Percentiles rank a stretch among this genome's conserved stretches.
Evolutionary conservation across 1,140 invertebrate species (phyloP).

Genomic region (Lordiphosa clarofinis): DNA sequence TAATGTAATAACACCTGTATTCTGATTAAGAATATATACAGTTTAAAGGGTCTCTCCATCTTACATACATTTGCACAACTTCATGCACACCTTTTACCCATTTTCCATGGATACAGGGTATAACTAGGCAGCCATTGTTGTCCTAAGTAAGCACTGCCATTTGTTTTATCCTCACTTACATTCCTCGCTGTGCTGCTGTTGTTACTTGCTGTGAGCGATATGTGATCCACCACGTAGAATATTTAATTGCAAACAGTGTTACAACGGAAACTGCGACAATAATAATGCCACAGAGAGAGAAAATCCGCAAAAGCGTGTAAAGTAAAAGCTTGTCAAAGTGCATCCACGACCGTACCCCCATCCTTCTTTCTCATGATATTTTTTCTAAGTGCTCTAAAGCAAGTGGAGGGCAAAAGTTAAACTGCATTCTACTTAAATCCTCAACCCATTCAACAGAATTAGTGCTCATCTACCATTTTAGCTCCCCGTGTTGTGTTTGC

Average conservation of each 20-base stretch:
- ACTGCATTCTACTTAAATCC: conserved; percentile 37
- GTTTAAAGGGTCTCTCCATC: too few species aligned
- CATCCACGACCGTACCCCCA: not conserved
- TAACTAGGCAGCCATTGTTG: too few species aligned
- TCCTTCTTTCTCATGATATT: conserved; percentile 38
- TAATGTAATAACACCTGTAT: too few species aligned
- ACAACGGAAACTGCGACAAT: conserved; percentile 16
- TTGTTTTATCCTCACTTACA: conserved; percentile 28
- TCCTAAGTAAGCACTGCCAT: conserved; percentile 59
- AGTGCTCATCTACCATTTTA: conserved; percentile 5
- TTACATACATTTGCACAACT: too few species aligned
- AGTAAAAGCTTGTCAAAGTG: conserved; percentile 44
- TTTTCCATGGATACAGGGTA: too few species aligned
- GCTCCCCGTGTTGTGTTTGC: conserved; percentile 15
- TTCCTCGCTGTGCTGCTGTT: conserved; percentile 2
- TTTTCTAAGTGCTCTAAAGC: conserved; percentile 53
- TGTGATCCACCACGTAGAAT: conserved; percentile 47
- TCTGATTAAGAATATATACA: too few species aligned
- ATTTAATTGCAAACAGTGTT: conserved; percentile 68
- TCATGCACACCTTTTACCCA: too few species aligned
- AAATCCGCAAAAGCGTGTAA: conserved; percentile 43
- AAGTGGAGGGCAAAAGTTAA: conserved; percentile 60
- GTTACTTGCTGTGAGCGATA: conserved; percentile 20
- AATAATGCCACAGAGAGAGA: conserved; percentile 41
- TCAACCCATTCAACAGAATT: conserved; percentile 5